Conservation (phyloP, 2,888 invertebrate genomes). For the Arrhopalites spinosus region DNA sequence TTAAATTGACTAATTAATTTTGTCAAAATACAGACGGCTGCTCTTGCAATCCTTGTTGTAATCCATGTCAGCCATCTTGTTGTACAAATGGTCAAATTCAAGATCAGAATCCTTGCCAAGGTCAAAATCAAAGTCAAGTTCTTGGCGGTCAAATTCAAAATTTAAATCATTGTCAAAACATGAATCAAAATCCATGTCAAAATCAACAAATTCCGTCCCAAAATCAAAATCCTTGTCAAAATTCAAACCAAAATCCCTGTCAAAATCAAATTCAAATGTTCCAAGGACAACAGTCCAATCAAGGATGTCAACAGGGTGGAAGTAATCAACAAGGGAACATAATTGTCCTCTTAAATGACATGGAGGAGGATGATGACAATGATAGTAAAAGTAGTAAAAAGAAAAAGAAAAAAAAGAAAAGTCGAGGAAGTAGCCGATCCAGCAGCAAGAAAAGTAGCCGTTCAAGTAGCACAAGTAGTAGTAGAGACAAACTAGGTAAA, state of each 20-base stretch:
- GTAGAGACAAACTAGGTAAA: not conserved
- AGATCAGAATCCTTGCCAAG: not conserved
- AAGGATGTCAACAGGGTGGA: not conserved
- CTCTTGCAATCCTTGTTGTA: not conserved
- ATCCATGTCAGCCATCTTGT: not conserved
- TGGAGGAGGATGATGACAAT: not conserved
- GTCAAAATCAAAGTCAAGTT: not conserved
- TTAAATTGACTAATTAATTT: too few relatives aligned
- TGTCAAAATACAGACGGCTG: not conserved
- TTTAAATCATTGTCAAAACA: not conserved
- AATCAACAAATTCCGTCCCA: not conserved
- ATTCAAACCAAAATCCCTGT: not conserved
- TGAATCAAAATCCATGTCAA: not conserved
- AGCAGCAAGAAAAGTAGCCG: not conserved
- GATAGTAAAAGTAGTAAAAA: not conserved
- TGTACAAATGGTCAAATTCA: not conserved
- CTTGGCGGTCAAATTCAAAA: not conserved
- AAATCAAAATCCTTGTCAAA: not conserved
- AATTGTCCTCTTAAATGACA: not conserved
- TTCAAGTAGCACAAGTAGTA: not conserved
- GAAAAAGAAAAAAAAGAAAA: constrained; percentile 5
- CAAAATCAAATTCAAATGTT: not conserved
- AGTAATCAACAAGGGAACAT: not conserved
- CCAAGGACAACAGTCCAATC: not conserved
- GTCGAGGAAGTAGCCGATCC: not conserved